Conservation (phyloP, 2,888 invertebrate species). For the Phaedon cochleariae region DNA sequence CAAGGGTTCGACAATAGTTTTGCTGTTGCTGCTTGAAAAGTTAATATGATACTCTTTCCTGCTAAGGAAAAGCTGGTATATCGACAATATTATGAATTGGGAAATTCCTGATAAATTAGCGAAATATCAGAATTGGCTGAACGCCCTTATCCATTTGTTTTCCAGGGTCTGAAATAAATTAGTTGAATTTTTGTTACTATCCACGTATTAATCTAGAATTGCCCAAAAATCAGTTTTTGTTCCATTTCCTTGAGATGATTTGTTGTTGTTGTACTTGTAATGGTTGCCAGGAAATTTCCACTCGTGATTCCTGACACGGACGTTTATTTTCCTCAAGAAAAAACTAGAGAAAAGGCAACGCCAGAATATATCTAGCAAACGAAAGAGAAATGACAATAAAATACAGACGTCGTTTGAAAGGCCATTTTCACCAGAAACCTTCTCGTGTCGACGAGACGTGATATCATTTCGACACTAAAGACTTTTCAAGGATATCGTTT, state of each 20-base stretch:
- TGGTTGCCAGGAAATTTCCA: not conserved
- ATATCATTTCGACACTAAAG: slow-evolving; percentile 31
- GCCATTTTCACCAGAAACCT: slow-evolving; percentile 37
- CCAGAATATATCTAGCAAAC: not conserved
- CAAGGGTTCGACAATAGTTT: too few species aligned
- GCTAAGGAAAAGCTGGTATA: too few species aligned
- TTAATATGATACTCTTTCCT: too few species aligned
- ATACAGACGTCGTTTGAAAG: slow-evolving; percentile 37
- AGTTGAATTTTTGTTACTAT: too few species aligned
- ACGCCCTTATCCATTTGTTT: too few species aligned
- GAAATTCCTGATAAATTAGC: too few species aligned
- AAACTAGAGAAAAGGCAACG: not conserved
- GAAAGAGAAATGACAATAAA: slow-evolving; percentile 34
- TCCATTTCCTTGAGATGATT: not conserved
- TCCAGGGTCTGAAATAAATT: too few species aligned
- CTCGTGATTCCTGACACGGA: not conserved
- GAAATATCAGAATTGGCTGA: too few species aligned
- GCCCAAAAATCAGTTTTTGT: not conserved
- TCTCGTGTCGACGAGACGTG: slow-evolving; percentile 38
- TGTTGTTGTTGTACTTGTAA: not conserved
- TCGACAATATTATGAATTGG: too few species aligned
- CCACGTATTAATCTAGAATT: too few species aligned
- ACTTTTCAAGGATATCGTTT: slow-evolving; percentile 32
- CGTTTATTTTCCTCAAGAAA: not conserved
- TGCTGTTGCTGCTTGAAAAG: too few species aligned